Evolutionary conservation across 2,797 vertebrate species (phyloP).

Genomic region (Etheostoma perlongum): DNA sequence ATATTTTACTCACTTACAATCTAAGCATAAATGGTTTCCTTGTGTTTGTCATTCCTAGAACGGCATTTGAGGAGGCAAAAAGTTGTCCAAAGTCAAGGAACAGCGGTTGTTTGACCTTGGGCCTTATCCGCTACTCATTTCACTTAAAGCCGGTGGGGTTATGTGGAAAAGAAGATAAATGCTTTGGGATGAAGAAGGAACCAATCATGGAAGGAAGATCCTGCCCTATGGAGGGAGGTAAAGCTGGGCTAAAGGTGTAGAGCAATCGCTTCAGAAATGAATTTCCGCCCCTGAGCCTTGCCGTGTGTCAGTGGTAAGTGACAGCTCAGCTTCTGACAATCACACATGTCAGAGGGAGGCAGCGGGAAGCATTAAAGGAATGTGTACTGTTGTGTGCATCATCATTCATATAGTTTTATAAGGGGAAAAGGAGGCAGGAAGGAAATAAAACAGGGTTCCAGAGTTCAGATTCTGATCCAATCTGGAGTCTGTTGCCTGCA

Average conservation of each 20-base stretch:
- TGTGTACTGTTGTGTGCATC: constrained; percentile 18
- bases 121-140: constrained; percentile 47
- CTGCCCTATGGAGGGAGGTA: constrained; percentile 42
- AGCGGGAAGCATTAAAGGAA: constrained; percentile 23
- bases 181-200: constrained; percentile 43
- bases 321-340: constrained; percentile 62
- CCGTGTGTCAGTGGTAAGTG: constrained; percentile 57
- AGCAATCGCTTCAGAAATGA: constrained; percentile 61
- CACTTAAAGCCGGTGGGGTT: constrained; percentile 42
- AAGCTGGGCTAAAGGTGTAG: constrained; percentile 60
- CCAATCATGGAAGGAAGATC: constrained; percentile 40
- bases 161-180: constrained; percentile 22
- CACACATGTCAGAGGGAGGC: constrained; percentile 37
- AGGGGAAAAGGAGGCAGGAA: constrained; percentile 9
- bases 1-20: not conserved
- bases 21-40: constrained; percentile 5
- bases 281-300: constrained; percentile 57
- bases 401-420: constrained; percentile 29
- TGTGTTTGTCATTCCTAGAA: constrained; percentile 13
- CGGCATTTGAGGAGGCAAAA: constrained; percentile 17
- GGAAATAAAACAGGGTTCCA: constrained; percentile 28
- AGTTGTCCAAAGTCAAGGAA: constrained; percentile 57
- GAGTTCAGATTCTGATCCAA: constrained; percentile 48
- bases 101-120: constrained; percentile 41
- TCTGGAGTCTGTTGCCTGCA: constrained; percentile 43